phyloP scores from a whole-genome alignment of 2,797 vertebrate genomes.

The Pseudochirops cupreus region DNA sequence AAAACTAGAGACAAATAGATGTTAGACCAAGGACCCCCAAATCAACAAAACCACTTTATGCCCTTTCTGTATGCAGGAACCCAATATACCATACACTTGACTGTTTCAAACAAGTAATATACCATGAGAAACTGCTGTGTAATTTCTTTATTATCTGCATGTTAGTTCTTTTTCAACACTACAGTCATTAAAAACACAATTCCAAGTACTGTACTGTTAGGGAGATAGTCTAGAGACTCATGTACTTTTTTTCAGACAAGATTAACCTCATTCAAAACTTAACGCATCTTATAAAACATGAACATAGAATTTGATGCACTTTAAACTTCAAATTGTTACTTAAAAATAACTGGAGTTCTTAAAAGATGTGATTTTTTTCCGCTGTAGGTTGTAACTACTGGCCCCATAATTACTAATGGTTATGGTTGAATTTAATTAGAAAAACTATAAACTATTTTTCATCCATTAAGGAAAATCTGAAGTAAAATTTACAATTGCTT shows the following conservation, averaged over 20 bases:
- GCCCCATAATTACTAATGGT: conserved; percentile 70
- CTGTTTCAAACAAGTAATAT: conserved; percentile 81
- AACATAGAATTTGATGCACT: conserved; percentile 84
- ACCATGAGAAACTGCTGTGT: conserved; percentile 86
- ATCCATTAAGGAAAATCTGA: conserved; percentile 71
- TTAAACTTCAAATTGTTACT: conserved; percentile 73
- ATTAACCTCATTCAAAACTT: conserved; percentile 84
- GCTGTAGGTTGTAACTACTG: conserved; percentile 66
- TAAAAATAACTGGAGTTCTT: conserved; percentile 67
- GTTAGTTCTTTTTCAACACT: conserved; percentile 88
- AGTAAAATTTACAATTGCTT: conserved; percentile 78
- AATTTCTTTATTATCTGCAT: conserved; percentile 90
- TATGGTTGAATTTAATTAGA: conserved; percentile 75
- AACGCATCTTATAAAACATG: conserved; percentile 83
- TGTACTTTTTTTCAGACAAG: conserved; percentile 85
- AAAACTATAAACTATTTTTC: conserved; percentile 72
- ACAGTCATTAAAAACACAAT: conserved; percentile 88
- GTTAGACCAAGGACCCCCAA: background rate
- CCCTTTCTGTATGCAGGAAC: conserved; percentile 36
- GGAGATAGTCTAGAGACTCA: conserved; percentile 87
- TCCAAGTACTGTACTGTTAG: conserved; percentile 84
- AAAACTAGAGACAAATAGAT: background rate
- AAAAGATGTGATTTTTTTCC: conserved; percentile 68
- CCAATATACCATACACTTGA: conserved; percentile 69
- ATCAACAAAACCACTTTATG: conserved; percentile 37